A percentile compares a stretch with the other conserved stretches of the same genome.
phyloP scores from a whole-genome alignment of 2,888 invertebrate species.

The Eupithecia insigniata region DNA sequence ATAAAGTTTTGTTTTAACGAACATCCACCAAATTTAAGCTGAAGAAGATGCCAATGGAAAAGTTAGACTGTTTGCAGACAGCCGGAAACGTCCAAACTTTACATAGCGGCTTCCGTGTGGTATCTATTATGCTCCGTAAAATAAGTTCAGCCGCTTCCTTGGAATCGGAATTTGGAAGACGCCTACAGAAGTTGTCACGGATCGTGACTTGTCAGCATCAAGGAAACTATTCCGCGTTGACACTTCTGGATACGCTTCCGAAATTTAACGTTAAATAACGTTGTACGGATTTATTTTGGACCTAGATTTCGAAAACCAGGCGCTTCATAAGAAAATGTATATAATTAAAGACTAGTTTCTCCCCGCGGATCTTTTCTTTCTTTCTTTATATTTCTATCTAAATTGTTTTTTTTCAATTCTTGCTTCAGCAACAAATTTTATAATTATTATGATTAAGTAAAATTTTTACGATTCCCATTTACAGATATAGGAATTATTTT shows the following conservation, averaged over 20 bases:
- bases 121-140: not conserved
- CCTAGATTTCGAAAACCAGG: not conserved
- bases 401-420: no score
- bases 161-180: not conserved
- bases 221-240: conserved; percentile 41
- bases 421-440: no score
- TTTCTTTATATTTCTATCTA: no score
- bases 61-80: not conserved
- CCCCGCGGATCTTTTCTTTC: no score
- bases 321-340: not conserved
- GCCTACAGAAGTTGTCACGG: conserved; percentile 30
- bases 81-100: conserved; percentile 9
- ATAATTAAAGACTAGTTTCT: no score
- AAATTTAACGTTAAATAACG: not conserved
- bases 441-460: no score
- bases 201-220: conserved; percentile 43
- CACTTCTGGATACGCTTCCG: not conserved
- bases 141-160: not conserved
- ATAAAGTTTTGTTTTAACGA: not conserved
- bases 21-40: not conserved
- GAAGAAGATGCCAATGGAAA: conserved; percentile 10
- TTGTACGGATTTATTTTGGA: not conserved
- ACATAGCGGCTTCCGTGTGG: not conserved
- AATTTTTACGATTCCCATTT: no score
- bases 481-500: no score